Evolutionary conservation across 2,797 vertebrate species (phyloP), one percentile per base, ranked within the genome.

Genomic region (Etheostoma nigrum): DNA sequence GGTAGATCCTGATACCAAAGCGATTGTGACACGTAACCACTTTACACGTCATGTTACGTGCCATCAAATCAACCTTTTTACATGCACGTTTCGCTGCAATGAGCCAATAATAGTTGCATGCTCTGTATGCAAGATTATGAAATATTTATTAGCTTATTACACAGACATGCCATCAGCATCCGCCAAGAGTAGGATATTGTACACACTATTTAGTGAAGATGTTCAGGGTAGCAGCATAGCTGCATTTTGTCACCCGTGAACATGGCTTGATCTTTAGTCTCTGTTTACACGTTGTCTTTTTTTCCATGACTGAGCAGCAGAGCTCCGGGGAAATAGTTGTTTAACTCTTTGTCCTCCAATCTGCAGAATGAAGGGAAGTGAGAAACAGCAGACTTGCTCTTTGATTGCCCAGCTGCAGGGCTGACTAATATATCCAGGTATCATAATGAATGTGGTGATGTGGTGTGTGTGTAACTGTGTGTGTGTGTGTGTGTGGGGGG

Each of bases 61-160:
- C 62, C 53, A 48, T 76, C 60, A 51, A 49, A 87, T 74, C 69
- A 65, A 74, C 49, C 55, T 58, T 21, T 53, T 76, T 70, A 53
- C 71, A n/a, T 55, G 52, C 16, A 27, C 60, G 67, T 21, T 65
- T 55, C 45, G 25, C 30, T 45, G 53, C 55, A 53, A 23, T 68
- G 58, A 59, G 59, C 49, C 48, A 44, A 84, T 83, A 45, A 59
- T 15, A 23, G 71, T 68, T 18, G 68, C 69, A 52, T 67, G 75
- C 55, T 58, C n/a, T 45, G 42, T 45, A 30, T 72, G 58, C 61
- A 68, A 74, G 51, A 72, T 70, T 63, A 58, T 80, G 65, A 80
- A 85, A 87, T 78, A 72, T 74, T 82, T 74, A 65, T 72, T 6
- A 62, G 70, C 67, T 68, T 68, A 70, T 82, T 83, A 66, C 79